phyloP scores from a whole-genome alignment of 2,797 vertebrate species.

The Sebastes minor region DNA sequence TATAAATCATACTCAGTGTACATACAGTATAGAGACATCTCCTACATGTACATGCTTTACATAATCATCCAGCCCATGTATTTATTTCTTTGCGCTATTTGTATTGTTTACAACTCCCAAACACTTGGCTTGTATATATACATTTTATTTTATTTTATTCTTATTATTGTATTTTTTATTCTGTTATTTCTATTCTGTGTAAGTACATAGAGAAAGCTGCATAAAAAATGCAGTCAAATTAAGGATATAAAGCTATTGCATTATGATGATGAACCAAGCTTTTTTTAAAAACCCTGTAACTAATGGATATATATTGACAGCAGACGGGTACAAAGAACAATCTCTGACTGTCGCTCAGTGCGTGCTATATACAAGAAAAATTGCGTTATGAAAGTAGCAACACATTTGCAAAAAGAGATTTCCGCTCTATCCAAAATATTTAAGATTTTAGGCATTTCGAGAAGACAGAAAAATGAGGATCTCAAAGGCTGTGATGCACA shows the following conservation, averaged over 20 bases:
- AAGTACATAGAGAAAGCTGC: too few species aligned
- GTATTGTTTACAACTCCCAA: too few species aligned
- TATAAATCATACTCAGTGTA: too few species aligned
- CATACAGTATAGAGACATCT: too few species aligned
- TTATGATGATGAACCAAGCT: background rate
- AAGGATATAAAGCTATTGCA: background rate
- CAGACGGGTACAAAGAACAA: background rate
- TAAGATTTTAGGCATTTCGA: conserved; percentile 3
- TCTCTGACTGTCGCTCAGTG: background rate
- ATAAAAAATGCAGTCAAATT: rapidly evolving
- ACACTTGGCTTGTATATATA: too few species aligned
- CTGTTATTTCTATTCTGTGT: too few species aligned
- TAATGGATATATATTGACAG: background rate
- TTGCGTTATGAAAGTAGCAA: background rate
- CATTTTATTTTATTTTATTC: too few species aligned
- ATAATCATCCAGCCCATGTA: too few species aligned
- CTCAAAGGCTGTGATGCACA: conserved; percentile 65
- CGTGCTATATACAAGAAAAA: conserved; percentile 9
- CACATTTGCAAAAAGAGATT: conserved; percentile 8
- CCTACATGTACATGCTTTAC: too few species aligned
- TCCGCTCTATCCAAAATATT: conserved; percentile 6
- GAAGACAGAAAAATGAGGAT: conserved; percentile 32
- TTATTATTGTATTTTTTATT: too few species aligned
- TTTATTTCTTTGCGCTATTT: too few species aligned
- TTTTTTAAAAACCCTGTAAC: background rate